Evolutionary conservation across 1,140 invertebrate genomes (phyloP), one percentile per base, ranked within the genome.

Genomic region (Drosophila bifasciata): DNA sequence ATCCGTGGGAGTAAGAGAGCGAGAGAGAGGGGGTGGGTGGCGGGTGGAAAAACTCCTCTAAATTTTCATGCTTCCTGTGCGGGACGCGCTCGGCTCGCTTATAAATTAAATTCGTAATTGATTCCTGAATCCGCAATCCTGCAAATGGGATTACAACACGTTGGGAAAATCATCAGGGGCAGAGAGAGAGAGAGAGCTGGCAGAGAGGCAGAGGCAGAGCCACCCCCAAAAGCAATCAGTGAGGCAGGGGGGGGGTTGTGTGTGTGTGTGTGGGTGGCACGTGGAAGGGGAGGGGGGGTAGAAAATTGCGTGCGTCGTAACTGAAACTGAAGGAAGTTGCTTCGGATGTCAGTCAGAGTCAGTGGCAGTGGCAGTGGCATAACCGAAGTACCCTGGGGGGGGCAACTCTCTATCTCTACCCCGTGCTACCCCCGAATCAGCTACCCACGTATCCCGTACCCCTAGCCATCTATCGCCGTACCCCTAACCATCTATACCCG

Each of bases 71-170:
- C 40, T 76, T 69, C 52, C 63, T 77, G 67, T 70, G 50, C 70
- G 62, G 45, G 58, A 76, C 63, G 59, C 58, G 72, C 81, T 56
- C 56, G 51, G 72, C 81, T 56, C 56, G 51, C 70, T 64, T 86
- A 88, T 86, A 86, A 86, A 86, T 86, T 86, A 86, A 86, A 86
- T 86, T 86, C 83, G 81, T 86, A 86, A 86, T 86, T 86, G 81
- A 86, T 86, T 86, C 81, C 81, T 86, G 83, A 86, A 88, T 86
- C 81, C 81, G 81, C 81, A 86, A 86, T 86, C 81, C 83, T 86
- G 83, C 83, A 86, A 86, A 86, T 86, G 81, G 81, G 81, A 86
- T 86, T 86, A 86, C 81, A 88, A 86, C 81, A 86, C 81, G 83
- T 88, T 88, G 78, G 57, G 83, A 72, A 78, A 86, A n/a, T n/a